Evolutionary conservation across 2,888 invertebrate genomes (phyloP), one percentile per base, ranked within the genome.

Genomic region (Bimastos eiseni): DNA sequence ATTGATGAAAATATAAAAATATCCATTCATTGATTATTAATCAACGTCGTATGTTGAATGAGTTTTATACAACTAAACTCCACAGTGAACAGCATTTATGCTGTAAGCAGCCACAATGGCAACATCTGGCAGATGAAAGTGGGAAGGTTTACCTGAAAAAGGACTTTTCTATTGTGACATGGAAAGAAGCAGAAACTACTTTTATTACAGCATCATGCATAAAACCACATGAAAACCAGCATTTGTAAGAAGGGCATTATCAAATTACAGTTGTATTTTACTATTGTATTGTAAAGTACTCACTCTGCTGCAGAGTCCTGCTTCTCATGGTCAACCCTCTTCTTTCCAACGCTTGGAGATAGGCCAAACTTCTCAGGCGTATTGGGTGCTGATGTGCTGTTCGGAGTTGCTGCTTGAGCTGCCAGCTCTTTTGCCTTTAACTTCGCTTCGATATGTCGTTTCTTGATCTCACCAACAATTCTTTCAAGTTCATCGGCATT

Each of bases 401-500:
- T 94, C 13, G 94, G 94, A 11, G 94, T 94, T 38, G 93, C 93
- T 19, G 93, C 93, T 33, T 93, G 93, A 21, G 93, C 91, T 17
- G 89, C 83, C 84, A 94, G 89, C 83, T 94, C 94, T 90, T 93
- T 94, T 36, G 94, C 94, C 90, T 94, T 94, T 90, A 93, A 93
- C 93, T 96, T 96, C 0, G 96, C 96, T 91, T 97, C 97, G 91
- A 97, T 96, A 94, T 97, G 97, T 84, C 96, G 96, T 93, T 97
- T 96, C 92, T 97, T 96, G 3, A 97, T 95, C 93, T 97, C 97
- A 90, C 97, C 97, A 0, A 97, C 97, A 90, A 96, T 96, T 89
- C 96, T 96, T 93, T 97, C 97, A 90, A 97, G 95, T 88, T 96
- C 96, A 92, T 97, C 97, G 6, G 96, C 96, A 94, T 97, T 96